A percentile compares a stretch with the other conserved stretches of the same genome.
Evolutionary conservation across 2,888 invertebrate genomes (phyloP).

Genomic region (Oscheius sp.): DNA sequence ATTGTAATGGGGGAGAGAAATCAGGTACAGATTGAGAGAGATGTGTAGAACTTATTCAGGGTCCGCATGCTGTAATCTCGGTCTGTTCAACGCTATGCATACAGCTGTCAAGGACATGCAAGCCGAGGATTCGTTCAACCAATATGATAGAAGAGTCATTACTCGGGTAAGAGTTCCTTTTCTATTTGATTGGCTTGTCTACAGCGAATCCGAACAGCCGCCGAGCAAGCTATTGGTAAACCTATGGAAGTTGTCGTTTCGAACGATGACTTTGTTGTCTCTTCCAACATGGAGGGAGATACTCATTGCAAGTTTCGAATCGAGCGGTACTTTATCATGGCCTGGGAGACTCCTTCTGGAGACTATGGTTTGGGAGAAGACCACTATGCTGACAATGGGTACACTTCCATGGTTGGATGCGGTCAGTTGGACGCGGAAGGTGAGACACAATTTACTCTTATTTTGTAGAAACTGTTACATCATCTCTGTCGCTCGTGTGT

Average conservation of each 20-base stretch:
- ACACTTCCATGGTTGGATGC: slow-evolving; percentile 14
- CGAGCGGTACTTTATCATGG: slow-evolving; percentile 45
- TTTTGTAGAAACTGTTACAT: slow-evolving; percentile 5
- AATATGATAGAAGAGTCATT: slow-evolving; percentile 48
- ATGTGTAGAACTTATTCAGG: slow-evolving; percentile 25
- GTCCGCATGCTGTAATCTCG: slow-evolving; percentile 51
- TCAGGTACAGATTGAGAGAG: neutral
- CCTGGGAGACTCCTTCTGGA: slow-evolving; percentile 46
- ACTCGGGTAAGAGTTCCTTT: slow-evolving; percentile 23
- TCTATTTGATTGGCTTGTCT: neutral
- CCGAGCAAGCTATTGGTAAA: slow-evolving; percentile 45
- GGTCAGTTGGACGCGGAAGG: neutral
- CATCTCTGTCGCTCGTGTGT: neutral
- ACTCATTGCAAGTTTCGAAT: slow-evolving; percentile 50
- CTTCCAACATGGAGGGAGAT: slow-evolving; percentile 39
- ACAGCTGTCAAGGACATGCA: slow-evolving; percentile 41
- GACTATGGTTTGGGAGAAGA: slow-evolving; percentile 44
- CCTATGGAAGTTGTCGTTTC: slow-evolving; percentile 51
- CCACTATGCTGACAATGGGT: slow-evolving; percentile 50
- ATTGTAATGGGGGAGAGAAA: slow-evolving; percentile 39
- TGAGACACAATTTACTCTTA: neutral
- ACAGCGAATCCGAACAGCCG: slow-evolving; percentile 41
- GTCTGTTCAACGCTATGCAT: slow-evolving; percentile 51
- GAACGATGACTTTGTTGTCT: slow-evolving; percentile 47
- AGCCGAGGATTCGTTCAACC: slow-evolving; percentile 39